phyloP scores from a whole-genome alignment of 2,113 vertebrate genomes.

The Echinops telfairi region DNA sequence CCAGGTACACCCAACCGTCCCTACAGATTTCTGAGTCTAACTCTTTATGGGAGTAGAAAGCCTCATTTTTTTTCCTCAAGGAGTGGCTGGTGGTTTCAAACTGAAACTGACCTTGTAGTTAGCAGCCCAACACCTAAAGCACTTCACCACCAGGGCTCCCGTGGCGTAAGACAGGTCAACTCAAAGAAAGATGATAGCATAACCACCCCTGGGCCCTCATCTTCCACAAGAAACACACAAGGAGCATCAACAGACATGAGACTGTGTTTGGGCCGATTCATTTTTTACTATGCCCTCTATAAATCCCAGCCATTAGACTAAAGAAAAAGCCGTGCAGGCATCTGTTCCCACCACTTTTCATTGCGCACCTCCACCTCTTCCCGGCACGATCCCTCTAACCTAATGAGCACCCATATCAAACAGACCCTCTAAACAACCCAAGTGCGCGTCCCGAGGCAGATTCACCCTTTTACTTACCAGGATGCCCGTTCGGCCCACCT shows the following conservation, averaged over 20 bases:
- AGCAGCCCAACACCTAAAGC: too few relatives aligned
- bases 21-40: too few relatives aligned
- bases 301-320: not conserved
- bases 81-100: too few relatives aligned
- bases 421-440: not conserved
- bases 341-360: not conserved
- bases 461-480: not conserved
- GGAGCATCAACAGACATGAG: constrained; percentile 22
- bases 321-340: not conserved
- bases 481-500: not conserved
- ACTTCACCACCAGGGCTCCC: too few relatives aligned
- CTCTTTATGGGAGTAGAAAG: too few relatives aligned
- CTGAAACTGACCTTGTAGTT: too few relatives aligned
- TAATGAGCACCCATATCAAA: constrained; percentile 16
- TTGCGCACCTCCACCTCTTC: not conserved
- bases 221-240: constrained; percentile 11
- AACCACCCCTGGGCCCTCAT: constrained; percentile 27
- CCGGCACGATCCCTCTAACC: not conserved
- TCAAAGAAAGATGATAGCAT: not conserved
- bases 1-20: too few relatives aligned
- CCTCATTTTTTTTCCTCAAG: too few relatives aligned
- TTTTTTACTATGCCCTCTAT: constrained; percentile 42
- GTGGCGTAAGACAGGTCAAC: not conserved
- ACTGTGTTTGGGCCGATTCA: not conserved
- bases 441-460: not conserved